These are phyloP conservation scores for Mellivora capensis DNA, from an alignment of 2,113 vertebrate genomes.

Conservation along the genomic window DNA sequence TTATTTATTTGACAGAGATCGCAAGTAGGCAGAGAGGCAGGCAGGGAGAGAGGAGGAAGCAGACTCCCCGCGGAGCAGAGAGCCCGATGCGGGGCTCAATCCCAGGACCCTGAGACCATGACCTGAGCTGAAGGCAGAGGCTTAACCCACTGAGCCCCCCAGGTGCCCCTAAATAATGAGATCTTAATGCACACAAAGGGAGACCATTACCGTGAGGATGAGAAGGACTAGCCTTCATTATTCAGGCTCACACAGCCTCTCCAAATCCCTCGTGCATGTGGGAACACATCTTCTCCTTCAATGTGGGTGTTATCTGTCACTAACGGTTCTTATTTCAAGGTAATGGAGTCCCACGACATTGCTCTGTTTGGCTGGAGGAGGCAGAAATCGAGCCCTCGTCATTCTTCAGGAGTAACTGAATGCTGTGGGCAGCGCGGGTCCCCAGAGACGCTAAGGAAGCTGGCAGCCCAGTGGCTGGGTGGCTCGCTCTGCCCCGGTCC, in stretches of 20 bases:
- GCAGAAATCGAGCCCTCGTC: not conserved
- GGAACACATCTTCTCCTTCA: too few species aligned
- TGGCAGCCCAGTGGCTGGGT: not conserved
- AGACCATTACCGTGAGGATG: not conserved
- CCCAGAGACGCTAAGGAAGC: not conserved
- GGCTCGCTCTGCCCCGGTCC: not conserved
- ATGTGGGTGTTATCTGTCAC: accelerated
- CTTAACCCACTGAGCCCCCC: too few species aligned
- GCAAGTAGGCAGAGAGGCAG: too few species aligned
- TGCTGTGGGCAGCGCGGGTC: not conserved
- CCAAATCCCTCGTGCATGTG: accelerated
- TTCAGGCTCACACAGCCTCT: not conserved
- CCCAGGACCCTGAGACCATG: too few species aligned
- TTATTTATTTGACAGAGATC: too few species aligned
- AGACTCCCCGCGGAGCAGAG: too few species aligned
- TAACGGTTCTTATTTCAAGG: not conserved
- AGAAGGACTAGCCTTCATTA: accelerated
- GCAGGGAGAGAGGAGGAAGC: too few species aligned
- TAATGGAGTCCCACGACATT: not conserved
- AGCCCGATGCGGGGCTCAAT: too few species aligned
- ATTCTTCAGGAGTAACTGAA: not conserved
- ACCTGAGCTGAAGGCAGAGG: too few species aligned
- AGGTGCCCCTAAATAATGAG: too few species aligned
- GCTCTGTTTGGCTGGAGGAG: not conserved
- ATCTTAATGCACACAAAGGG: too few species aligned